Evolutionary conservation across 2,113 vertebrate genomes (phyloP).

Genomic region (Danionella cerebrum): DNA sequence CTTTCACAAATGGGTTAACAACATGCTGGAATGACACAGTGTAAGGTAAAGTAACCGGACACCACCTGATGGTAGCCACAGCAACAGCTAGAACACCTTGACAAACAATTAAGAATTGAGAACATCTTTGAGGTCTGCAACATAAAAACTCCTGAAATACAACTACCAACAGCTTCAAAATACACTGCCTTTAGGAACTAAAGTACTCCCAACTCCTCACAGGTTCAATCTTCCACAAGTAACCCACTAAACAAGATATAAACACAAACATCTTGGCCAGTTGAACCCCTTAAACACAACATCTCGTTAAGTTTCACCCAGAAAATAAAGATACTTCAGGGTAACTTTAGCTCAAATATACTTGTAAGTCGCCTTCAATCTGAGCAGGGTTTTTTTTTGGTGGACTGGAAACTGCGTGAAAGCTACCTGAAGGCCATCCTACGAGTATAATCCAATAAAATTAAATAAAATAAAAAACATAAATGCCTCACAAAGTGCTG

Average conservation of each 20-base stretch:
- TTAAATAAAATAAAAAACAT: too few species aligned
- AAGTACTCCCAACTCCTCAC: too few species aligned
- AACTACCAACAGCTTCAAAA: not conserved
- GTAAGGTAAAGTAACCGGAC: constrained; percentile 64
- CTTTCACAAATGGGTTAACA: constrained; percentile 50
- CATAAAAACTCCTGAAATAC: too few species aligned
- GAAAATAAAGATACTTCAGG: constrained; percentile 52
- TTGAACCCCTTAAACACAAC: too few species aligned
- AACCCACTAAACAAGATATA: too few species aligned
- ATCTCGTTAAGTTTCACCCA: constrained; percentile 55
- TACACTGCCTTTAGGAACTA: not conserved
- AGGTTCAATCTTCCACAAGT: too few species aligned
- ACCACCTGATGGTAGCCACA: constrained; percentile 57
- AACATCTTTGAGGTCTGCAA: not conserved
- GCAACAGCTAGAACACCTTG: constrained; percentile 44
- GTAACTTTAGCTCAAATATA: constrained; percentile 42
- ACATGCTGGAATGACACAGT: constrained; percentile 46
- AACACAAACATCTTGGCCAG: too few species aligned
- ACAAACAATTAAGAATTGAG: not conserved
- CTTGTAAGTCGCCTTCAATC: constrained; percentile 55
- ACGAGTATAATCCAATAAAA: too few species aligned
- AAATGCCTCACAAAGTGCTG: too few species aligned
- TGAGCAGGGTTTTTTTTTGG: constrained; percentile 46
- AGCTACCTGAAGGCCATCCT: too few species aligned
- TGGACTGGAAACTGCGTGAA: constrained; percentile 28